A percentile compares a stretch with the other conserved stretches of the same genome.
phyloP scores from a whole-genome alignment of 1,140 invertebrate genomes.

The Diabrotica virgifera region DNA sequence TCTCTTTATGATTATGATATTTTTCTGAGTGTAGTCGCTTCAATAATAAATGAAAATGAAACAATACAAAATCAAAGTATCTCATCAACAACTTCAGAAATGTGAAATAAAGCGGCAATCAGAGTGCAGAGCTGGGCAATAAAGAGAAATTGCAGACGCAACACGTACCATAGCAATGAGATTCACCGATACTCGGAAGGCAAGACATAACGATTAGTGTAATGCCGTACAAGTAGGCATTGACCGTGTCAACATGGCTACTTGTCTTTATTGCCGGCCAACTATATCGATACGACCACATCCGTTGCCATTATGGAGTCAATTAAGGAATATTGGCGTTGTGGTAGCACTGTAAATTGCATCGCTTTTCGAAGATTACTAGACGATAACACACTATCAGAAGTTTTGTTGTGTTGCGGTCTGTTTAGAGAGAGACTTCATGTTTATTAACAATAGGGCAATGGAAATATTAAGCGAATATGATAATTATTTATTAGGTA shows the following conservation, averaged over 20 bases:
- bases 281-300: constrained; percentile 23
- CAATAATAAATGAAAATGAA: too few species aligned
- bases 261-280: constrained; percentile 26
- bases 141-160: neutral
- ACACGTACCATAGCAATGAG: constrained; percentile 5
- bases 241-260: constrained; percentile 20
- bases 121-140: too few species aligned
- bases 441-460: too few species aligned
- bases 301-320: constrained; percentile 37
- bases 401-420: too few species aligned
- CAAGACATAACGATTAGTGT: constrained; percentile 30
- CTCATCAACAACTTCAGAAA: too few species aligned
- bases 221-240: constrained; percentile 16
- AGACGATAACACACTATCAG: constrained; percentile 22
- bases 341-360: constrained; percentile 36
- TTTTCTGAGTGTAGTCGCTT: too few species aligned
- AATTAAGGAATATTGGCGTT: constrained; percentile 38
- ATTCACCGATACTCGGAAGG: constrained; percentile 9
- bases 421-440: too few species aligned
- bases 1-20: too few species aligned
- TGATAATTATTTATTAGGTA: too few species aligned
- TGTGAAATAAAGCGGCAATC: too few species aligned
- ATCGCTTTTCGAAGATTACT: constrained; percentile 35
- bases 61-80: too few species aligned
- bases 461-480: too few species aligned